Percentiles rank a stretch among this genome's conserved stretches.
phyloP scores from a whole-genome alignment of 2,113 vertebrate species.

The Poecile atricapillus region DNA sequence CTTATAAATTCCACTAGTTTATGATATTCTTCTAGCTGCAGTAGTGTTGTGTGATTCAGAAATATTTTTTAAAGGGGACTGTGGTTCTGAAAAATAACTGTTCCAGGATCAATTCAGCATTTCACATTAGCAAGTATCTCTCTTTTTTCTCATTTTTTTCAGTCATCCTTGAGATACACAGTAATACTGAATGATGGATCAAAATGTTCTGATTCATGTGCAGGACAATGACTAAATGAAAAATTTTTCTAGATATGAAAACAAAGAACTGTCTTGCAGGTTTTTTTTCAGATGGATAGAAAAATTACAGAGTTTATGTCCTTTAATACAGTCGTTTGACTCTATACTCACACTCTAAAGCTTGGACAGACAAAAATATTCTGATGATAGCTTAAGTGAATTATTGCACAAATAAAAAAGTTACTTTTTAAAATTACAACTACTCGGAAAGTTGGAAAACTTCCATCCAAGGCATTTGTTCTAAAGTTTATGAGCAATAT shows the following conservation, averaged over 20 bases:
- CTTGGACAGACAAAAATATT: not conserved
- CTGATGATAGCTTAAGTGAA: not conserved
- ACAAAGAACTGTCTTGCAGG: not conserved
- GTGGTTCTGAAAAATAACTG: not conserved
- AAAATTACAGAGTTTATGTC: not conserved
- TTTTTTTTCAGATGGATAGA: not conserved
- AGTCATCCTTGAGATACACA: not conserved
- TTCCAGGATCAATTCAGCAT: not conserved
- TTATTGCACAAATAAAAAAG: not conserved
- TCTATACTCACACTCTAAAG: not conserved
- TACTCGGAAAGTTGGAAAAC: not conserved
- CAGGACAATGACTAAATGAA: not conserved
- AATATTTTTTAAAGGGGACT: not conserved
- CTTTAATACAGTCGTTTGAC: not conserved
- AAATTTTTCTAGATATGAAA: not conserved
- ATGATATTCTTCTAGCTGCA: not conserved
- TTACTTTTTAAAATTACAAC: not conserved
- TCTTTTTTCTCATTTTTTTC: not conserved
- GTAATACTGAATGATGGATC: not conserved
- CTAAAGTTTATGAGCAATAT: not conserved
- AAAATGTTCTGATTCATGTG: not conserved
- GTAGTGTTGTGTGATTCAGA: not conserved
- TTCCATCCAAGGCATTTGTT: not conserved
- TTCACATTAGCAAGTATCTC: not conserved
- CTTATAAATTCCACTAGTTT: not conserved